Conservation (phyloP, 1,140 invertebrate species). For the Caenorhabditis briggsae region DNA sequence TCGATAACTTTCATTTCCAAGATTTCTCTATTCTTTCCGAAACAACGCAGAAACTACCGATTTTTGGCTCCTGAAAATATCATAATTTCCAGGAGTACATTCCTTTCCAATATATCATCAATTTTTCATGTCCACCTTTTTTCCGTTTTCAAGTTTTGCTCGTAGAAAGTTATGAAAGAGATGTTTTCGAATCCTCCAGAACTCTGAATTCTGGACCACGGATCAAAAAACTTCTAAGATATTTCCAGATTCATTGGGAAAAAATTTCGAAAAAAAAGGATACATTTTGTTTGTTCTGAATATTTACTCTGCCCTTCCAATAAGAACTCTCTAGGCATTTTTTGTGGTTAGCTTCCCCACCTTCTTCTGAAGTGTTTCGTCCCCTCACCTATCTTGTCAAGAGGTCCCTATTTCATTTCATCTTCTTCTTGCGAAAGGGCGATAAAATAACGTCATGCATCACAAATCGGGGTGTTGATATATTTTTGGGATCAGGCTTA, state of each 20-base stretch:
- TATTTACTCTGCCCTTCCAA: conserved; percentile 17
- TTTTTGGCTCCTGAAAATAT: neutral
- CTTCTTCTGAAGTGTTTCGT: neutral
- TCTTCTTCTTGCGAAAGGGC: neutral
- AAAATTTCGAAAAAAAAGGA: neutral
- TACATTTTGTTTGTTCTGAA: conserved; percentile 21
- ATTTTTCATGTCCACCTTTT: neutral
- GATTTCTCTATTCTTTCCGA: too few species aligned
- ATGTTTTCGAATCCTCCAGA: too few species aligned
- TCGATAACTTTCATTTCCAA: too few species aligned
- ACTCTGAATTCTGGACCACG: neutral
- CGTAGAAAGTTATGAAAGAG: too few species aligned
- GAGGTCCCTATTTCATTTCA: conserved; percentile 4
- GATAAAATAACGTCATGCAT: conserved; percentile 33
- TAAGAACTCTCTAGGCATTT: neutral
- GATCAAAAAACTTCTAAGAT: neutral
- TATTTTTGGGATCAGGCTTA: conserved; percentile 4
- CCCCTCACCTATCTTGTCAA: neutral
- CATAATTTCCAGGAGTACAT: neutral
- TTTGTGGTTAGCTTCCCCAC: neutral
- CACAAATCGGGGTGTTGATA: conserved; percentile 30
- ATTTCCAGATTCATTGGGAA: conserved; percentile 17
- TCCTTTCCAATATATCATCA: neutral
- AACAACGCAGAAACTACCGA: too few species aligned
- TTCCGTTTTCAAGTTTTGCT: too few species aligned